These are phyloP conservation scores for Lagopus leucura DNA, from an alignment of 2,113 vertebrate species.

Conservation along the genomic window DNA sequence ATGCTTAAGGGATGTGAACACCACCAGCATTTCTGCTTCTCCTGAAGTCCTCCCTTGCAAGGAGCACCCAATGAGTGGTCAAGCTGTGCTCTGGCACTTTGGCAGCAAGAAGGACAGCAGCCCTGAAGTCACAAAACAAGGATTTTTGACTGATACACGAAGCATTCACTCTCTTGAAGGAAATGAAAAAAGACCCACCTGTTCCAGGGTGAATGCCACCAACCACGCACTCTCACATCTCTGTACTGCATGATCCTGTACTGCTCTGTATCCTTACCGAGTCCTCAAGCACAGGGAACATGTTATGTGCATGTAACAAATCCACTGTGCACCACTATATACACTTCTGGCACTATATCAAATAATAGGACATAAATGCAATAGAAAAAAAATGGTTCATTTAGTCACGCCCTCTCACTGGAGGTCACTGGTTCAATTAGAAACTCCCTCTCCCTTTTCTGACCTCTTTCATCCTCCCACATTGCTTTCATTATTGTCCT, in stretches of 20 bases:
- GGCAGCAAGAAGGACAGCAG: slow-evolving; percentile 22
- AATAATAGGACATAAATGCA: slow-evolving; percentile 58
- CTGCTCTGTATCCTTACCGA: not conserved
- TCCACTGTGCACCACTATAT: slow-evolving; percentile 8
- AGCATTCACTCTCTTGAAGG: not conserved
- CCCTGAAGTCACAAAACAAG: slow-evolving; percentile 24
- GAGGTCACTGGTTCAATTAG: slow-evolving; percentile 59
- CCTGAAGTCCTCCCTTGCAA: not conserved
- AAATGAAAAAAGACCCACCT: slow-evolving; percentile 38
- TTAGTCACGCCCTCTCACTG: slow-evolving; percentile 65
- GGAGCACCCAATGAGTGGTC: not conserved
- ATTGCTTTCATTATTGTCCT: slow-evolving; percentile 36
- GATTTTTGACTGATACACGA: not conserved
- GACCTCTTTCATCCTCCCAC: slow-evolving; percentile 67
- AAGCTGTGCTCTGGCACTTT: not conserved
- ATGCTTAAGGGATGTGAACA: not conserved
- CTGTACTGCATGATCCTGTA: slow-evolving; percentile 58
- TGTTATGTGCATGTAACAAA: not conserved
- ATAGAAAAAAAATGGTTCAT: slow-evolving; percentile 30
- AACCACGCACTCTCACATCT: slow-evolving; percentile 33
- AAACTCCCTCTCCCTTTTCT: slow-evolving; percentile 60
- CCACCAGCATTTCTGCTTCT: not conserved
- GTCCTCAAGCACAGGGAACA: not conserved
- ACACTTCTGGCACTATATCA: slow-evolving; percentile 37
- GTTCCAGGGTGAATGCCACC: slow-evolving; percentile 59